Conservation (phyloP, 2,113 vertebrate genomes). For the Apaloderma vittatum region DNA sequence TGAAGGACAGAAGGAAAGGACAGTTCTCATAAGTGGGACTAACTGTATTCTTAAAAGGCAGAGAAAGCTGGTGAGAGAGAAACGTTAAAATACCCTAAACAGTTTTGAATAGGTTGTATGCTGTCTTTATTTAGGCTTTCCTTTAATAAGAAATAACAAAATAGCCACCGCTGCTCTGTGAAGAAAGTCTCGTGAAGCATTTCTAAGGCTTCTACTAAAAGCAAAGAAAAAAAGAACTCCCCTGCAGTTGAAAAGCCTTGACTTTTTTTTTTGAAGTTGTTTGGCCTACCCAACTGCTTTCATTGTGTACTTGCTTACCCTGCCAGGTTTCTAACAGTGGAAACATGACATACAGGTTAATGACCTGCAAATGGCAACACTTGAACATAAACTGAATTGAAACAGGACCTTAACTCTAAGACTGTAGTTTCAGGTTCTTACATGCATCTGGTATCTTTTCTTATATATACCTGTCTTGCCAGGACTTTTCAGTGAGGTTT, state of each 20-base stretch:
- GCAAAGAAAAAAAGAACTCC: neutral
- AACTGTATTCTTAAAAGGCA: neutral
- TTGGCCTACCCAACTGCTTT: neutral
- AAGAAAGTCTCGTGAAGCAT: neutral
- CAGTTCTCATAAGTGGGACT: neutral
- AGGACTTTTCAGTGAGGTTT: neutral
- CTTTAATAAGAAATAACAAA: neutral
- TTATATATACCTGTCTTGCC: neutral
- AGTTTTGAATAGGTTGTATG: neutral
- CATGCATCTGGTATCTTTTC: rapidly evolving
- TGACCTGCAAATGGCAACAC: neutral
- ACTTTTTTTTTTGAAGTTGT: neutral
- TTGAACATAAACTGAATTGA: neutral
- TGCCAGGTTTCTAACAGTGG: neutral
- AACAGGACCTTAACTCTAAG: neutral
- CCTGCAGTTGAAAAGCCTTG: neutral
- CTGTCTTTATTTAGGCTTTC: neutral
- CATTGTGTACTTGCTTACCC: neutral
- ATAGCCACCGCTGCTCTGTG: neutral
- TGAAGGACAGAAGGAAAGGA: neutral
- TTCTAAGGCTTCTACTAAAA: neutral
- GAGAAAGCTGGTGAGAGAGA: neutral
- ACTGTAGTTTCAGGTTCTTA: neutral
- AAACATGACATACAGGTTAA: neutral
- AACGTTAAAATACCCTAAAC: neutral